Evolutionary conservation across 2,797 vertebrate genomes (phyloP).

Genomic region (Poecile montanus): DNA sequence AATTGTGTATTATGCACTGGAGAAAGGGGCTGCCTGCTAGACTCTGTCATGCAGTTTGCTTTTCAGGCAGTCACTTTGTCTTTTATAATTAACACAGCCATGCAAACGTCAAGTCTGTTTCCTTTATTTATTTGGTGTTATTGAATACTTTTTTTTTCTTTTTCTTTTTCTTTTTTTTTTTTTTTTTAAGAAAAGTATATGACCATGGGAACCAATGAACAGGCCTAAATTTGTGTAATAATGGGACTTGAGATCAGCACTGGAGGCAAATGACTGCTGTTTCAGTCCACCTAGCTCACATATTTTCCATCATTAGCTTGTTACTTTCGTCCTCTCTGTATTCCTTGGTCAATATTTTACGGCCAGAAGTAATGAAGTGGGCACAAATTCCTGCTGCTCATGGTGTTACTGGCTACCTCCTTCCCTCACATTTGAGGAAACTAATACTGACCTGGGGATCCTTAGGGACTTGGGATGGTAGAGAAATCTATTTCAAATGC

Average conservation of each 20-base stretch:
- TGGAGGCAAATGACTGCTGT: not conserved
- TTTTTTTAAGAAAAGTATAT: not conserved
- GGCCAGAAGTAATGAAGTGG: not conserved
- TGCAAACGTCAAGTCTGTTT: not conserved
- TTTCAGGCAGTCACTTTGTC: constrained; percentile 1
- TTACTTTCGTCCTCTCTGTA: not conserved
- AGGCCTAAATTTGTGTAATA: constrained; percentile 10
- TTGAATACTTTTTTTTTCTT: not conserved
- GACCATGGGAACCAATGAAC: constrained; percentile 60
- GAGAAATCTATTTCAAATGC: not conserved
- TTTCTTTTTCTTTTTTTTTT: not conserved
- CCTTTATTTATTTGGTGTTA: constrained; percentile 7
- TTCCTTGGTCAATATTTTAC: not conserved
- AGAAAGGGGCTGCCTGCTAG: not conserved
- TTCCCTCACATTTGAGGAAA: not conserved
- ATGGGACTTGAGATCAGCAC: not conserved
- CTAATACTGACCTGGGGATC: not conserved
- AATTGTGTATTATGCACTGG: not conserved
- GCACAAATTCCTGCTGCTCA: not conserved
- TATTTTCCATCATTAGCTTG: not conserved
- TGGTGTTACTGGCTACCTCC: not conserved
- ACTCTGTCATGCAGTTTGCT: not conserved
- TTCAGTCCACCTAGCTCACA: not conserved
- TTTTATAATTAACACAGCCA: constrained; percentile 23
- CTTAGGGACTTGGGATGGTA: not conserved